Conservation (phyloP, 2,888 invertebrate species). For the Corythucha ciliata region DNA sequence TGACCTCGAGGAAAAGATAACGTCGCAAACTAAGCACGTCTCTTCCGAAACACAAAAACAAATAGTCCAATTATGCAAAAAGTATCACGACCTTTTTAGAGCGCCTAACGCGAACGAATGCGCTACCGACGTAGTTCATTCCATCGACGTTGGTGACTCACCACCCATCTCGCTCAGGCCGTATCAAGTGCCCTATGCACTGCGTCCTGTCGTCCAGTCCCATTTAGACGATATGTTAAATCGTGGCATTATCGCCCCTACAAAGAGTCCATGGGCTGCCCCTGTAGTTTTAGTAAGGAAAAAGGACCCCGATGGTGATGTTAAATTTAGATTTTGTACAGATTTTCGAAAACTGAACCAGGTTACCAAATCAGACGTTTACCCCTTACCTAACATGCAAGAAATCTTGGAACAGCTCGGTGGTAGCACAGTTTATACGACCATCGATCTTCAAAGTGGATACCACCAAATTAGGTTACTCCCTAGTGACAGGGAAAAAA, state of each 20-base stretch:
- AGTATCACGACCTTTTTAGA: background rate
- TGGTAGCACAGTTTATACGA: constrained; percentile 34
- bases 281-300: constrained; percentile 40
- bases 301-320: constrained; percentile 30
- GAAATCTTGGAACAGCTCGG: too few species aligned
- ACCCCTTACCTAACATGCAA: too few species aligned
- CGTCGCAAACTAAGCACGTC: too few species aligned
- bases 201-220: constrained; percentile 10
- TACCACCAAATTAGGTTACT: constrained; percentile 36
- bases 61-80: too few species aligned
- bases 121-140: background rate
- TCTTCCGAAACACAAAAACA: too few species aligned
- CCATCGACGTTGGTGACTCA: background rate
- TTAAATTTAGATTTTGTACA: constrained; percentile 32
- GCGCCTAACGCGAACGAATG: background rate
- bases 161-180: constrained; percentile 20
- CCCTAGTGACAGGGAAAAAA: background rate
- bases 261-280: constrained; percentile 35
- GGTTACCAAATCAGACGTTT: constrained; percentile 30
- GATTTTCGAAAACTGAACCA: constrained; percentile 34
- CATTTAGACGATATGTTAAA: constrained; percentile 35
- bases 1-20: too few species aligned
- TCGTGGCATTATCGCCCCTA: constrained; percentile 33
- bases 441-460: constrained; percentile 35
- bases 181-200: constrained; percentile 26